Base-by-base conservation (phyloP, 2,888 invertebrate genomes). In the Nomada fabriciana region DNA sequence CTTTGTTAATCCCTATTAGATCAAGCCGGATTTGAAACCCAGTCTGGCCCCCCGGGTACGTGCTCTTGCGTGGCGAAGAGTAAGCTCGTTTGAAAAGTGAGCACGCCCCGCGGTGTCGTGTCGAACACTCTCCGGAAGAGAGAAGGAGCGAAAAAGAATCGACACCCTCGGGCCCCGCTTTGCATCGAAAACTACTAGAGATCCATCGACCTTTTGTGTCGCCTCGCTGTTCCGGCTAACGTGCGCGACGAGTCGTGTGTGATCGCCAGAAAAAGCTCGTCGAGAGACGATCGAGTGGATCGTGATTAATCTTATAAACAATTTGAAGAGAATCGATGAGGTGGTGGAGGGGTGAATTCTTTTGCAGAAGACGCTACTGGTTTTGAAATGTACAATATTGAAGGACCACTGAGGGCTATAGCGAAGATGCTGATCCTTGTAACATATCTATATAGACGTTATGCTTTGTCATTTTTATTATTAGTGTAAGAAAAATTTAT, bases 1-100 rank as follows among this genome's bases (percentile, higher is more conserved):
- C 90, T 90, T 90, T 90, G 91, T 90, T 93, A 91, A 93, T 93
- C 92, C 93, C 91, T 91, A 93, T 93, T 93, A 93, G 91, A 91
- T 91, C 91, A 90, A 89, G 89, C 90, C 88, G 92, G 92, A 93
- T 93, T 93, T 93, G 84, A 90, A 90, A 89, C 90, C 90, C 88
- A 83, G 83, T 76, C 82, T 84, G 73, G 72, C 87, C 84, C 70
- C 67, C 36, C 9, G 84, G 83, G 84, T 84, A 87, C 82, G 88
- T 86, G 82, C 88, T 86, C 89, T 86, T 86, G 90, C 88, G 88
- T 87, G 90, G 89, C 89, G 90, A 90, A 88, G 91, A 90, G 92
- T 93, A 93, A 93, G 92, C 92, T 91, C 90, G 91, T 92, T 93
- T 92, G 90, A 90, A 91, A 90, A 92, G 92, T 91, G 91, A 92